A percentile compares a stretch with the other conserved stretches of the same genome.
phyloP scores from a whole-genome alignment of 2,113 vertebrate species.

The Eclectus roratus region DNA sequence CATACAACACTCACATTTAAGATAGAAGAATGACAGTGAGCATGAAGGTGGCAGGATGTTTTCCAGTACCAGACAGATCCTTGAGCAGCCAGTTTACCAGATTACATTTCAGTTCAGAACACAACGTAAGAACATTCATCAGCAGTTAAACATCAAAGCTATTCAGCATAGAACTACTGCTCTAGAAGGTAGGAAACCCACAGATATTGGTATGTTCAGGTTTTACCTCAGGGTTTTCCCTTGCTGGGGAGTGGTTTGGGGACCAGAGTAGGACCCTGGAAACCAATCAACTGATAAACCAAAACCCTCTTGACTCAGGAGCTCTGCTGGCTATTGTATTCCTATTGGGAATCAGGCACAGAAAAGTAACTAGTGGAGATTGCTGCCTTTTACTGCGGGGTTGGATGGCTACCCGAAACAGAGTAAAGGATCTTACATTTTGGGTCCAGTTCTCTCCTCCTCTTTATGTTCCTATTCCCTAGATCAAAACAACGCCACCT shows the following conservation, averaged over 20 bases:
- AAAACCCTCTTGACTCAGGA: background rate
- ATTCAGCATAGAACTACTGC: background rate
- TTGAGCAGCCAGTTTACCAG: background rate
- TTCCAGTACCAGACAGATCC: constrained; percentile 1
- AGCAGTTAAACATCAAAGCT: background rate
- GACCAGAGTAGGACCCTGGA: background rate
- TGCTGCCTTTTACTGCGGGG: background rate
- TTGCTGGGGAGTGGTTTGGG: background rate
- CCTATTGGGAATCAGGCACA: background rate
- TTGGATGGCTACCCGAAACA: background rate
- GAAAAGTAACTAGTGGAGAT: background rate
- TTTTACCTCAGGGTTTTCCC: background rate
- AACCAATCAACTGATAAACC: accelerated
- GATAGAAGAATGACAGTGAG: background rate
- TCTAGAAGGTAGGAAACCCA: background rate
- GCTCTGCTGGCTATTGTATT: accelerated
- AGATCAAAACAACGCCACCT: background rate
- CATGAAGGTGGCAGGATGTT: background rate
- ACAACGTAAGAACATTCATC: background rate
- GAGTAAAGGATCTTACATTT: accelerated
- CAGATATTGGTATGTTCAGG: accelerated
- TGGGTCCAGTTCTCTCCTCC: background rate
- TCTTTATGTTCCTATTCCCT: background rate
- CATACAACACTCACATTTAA: background rate
- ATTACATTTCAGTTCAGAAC: background rate